Evolutionary conservation across 2,113 vertebrate genomes (phyloP).

Genomic region (Aleadryas rufinucha): DNA sequence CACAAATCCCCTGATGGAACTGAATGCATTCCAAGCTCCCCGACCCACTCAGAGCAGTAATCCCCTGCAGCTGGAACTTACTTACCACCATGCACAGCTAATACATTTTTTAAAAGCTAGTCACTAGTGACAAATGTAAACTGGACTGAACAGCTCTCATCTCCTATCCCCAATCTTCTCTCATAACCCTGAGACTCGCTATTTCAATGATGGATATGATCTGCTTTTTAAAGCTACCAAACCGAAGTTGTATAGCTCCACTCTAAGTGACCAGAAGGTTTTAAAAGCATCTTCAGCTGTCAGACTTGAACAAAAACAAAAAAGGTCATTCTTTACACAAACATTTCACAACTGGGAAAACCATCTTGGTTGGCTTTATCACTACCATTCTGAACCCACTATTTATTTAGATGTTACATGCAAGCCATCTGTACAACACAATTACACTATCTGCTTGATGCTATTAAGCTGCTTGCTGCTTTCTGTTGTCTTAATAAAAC

Average conservation of each 20-base stretch:
- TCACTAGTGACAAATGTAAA: constrained; percentile 92
- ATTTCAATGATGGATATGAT: constrained; percentile 74
- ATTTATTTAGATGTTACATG: constrained; percentile 75
- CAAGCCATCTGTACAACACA: constrained; percentile 61
- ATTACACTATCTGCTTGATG: constrained; percentile 53
- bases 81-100: constrained; percentile 86
- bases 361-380: constrained; percentile 68
- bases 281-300: constrained; percentile 81
- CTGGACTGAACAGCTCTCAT: constrained; percentile 72
- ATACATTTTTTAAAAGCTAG: constrained; percentile 95
- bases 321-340: constrained; percentile 76
- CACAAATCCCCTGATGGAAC: constrained; percentile 83
- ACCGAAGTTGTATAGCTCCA: constrained; percentile 55
- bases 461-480: constrained; percentile 64
- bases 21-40: constrained; percentile 90
- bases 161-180: constrained; percentile 64
- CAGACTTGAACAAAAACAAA: constrained; percentile 74
- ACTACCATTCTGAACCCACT: constrained; percentile 62
- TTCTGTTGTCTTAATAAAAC: constrained; percentile 60
- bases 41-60: constrained; percentile 91
- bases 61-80: constrained; percentile 96
- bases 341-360: constrained; percentile 75
- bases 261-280: constrained; percentile 75
- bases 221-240: constrained; percentile 72
- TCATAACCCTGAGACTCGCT: constrained; percentile 66